phyloP scores from a whole-genome alignment of 2,113 vertebrate species.

The Tylochromis polylepis region DNA sequence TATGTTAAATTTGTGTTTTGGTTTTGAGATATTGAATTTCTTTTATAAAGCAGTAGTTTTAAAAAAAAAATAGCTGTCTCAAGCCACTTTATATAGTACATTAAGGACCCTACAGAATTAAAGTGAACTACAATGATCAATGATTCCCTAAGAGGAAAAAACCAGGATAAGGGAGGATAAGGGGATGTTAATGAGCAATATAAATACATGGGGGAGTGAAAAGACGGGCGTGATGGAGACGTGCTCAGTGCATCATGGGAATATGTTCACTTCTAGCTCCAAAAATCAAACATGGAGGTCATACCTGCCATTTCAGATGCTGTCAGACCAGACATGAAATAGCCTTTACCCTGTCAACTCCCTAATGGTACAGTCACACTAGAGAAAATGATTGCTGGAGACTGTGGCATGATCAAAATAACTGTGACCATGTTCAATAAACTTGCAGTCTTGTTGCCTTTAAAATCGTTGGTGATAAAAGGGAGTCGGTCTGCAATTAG shows the following conservation, averaged over 20 bases:
- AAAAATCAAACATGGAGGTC: not conserved
- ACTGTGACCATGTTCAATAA: not conserved
- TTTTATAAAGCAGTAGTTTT: too few species aligned
- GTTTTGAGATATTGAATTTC: too few species aligned
- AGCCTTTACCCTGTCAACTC: not conserved
- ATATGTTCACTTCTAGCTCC: not conserved
- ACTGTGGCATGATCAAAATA: not conserved
- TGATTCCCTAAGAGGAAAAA: too few species aligned
- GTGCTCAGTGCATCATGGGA: not conserved
- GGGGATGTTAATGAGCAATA: too few species aligned
- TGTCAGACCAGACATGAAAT: not conserved
- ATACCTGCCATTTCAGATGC: not conserved
- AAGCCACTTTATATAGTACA: too few species aligned
- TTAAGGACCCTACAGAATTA: too few species aligned
- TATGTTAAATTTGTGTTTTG: too few species aligned
- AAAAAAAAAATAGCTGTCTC: too few species aligned
- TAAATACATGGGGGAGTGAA: too few species aligned
- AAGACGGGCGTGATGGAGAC: not conserved
- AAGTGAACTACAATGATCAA: too few species aligned
- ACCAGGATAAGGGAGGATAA: too few species aligned
- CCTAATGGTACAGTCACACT: not conserved
- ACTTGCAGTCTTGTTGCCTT: not conserved
- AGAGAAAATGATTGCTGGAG: not conserved
- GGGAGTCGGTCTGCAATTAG: not conserved
- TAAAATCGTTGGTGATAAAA: not conserved